Base-by-base conservation (phyloP, 2,888 invertebrate genomes). In the Microplitis manilae region DNA sequence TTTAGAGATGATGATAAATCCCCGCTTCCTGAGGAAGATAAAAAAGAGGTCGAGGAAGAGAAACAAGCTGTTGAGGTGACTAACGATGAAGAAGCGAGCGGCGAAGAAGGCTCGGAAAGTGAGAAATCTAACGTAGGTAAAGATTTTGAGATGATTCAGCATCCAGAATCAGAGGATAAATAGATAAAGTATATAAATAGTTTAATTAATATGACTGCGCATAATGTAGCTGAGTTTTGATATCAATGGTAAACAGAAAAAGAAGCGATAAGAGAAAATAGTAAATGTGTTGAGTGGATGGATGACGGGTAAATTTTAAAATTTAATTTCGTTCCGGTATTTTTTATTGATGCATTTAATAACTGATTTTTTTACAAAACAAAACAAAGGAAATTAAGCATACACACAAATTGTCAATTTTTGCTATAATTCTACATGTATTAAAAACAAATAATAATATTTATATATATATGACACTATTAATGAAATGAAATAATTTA, bases 81-180 rank as follows among this genome's bases (percentile, higher is more conserved):
- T 9, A 86, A 86, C 41, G 83, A 85, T 8, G 90, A 89, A 69
- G 87, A 84, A 30, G 86, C 85, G 17, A 86, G 84, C 62, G 86
- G 88, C 59, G 88, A 86, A 78, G 91, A 91, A 76, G 90, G 91
- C 79, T 95, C 95, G 0, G 96, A 96, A 87, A 96, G 96, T 13
- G 96, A 96, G 85, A 93, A 95, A 75, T 95, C 95, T 13, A 95
- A 95, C 82, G 95, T 95, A 0, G 96, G 95, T 83, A 94, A 95
- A 85, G 96, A 97, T 91, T 96, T 96, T 90, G 97, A 96, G 91
- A 96, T 96, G 88, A 94, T 97, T 73, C 95, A 96, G 85, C 93
- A 88, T 80, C 89, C 88, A 72, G 91, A 91, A 65, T 75, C 82
- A 62, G 83, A 82, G 6, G 81, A 82, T 78, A 83, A 83, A 78